Base-by-base conservation (phyloP, 2,113 vertebrate species). In the Cyanocitta stelleri region DNA sequence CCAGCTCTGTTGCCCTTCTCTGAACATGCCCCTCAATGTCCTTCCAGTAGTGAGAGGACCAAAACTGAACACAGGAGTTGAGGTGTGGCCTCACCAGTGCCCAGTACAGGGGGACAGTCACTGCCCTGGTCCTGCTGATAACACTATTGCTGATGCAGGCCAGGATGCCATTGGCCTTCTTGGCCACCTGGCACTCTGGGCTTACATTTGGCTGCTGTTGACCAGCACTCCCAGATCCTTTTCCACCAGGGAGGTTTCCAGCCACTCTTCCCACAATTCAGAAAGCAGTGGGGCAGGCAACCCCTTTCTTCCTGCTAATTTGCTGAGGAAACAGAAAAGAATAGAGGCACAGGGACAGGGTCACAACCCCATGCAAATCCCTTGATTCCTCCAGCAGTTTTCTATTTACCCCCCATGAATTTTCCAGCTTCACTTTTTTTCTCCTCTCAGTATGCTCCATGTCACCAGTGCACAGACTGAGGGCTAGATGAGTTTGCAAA, bases 101-200 rank as follows among this genome's bases (percentile, higher is more conserved):
- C 0, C 0, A 30, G 39, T 3, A 10, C 52, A 52, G 26, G 4
- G 26, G 41, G 3, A 35, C 2, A 0, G 0, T 71, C 56, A 0
- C 33, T 48, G 2, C 30, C 41, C 46, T 48, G 3, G 0, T 41
- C 11, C 23, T 67, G 41, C 35, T 76, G 61, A 29, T 12, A 68
- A 62, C 37, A 11, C 29, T 2, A 13, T 1, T 30, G 16, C 29
- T 90, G 83, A 46, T 7, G 0, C 21, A 49, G 5, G 11, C 11
- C 61, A 87, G 78, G 58, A 6, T 69, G 44, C 2, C 3, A 1
- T 0, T 29, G 52, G 13, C 35, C 18, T 24, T 29, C 44, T 72
- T 46, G 73, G 41, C 19, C 61, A 41, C 20, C 55, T 86, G 59
- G 23, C 39, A 67, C 0, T 0, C 8, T 33, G n/a, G 46, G 37